These are phyloP conservation scores for Encarsia formosa DNA, from an alignment of 2,888 invertebrate species.

Conservation along the genomic window DNA sequence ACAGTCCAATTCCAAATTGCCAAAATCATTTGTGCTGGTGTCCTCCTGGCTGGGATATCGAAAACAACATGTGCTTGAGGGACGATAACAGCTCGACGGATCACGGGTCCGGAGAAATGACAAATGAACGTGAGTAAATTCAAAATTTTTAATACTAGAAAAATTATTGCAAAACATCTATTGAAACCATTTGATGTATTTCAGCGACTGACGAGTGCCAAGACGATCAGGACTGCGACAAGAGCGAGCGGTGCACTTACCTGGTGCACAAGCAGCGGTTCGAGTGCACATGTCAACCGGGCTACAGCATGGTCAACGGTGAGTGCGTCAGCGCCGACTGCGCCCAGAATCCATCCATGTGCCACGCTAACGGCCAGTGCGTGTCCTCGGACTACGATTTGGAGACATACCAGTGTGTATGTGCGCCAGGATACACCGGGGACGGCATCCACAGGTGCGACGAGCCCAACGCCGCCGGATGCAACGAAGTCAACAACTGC, in stretches of 20 bases:
- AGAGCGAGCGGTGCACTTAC: constrained; percentile 69
- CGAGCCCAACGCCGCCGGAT: constrained; percentile 55
- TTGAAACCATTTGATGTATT: no score
- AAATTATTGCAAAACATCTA: no score
- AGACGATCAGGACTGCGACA: constrained; percentile 63
- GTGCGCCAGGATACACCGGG: constrained; percentile 58
- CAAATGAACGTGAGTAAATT: constrained; percentile 16
- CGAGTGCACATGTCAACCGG: constrained; percentile 75
- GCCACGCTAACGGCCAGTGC: constrained; percentile 57
- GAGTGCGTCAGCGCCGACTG: constrained; percentile 43
- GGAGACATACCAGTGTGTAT: constrained; percentile 61
- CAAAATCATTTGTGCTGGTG: constrained; percentile 58
- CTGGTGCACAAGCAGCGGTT: constrained; percentile 57
- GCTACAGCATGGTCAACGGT: constrained; percentile 56
- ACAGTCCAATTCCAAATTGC: constrained; percentile 47
- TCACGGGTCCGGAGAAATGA: constrained; percentile 20
- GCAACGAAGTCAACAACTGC: constrained; percentile 74
- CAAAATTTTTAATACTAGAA: neutral
- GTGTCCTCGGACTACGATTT: constrained; percentile 31
- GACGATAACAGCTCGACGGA: constrained; percentile 23
- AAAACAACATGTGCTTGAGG: constrained; percentile 36
- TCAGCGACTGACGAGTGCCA: constrained; percentile 57
- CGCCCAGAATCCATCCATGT: constrained; percentile 50
- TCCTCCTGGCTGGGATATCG: constrained; percentile 53
- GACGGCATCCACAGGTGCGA: constrained; percentile 46